Base-by-base conservation (phyloP, 1,140 invertebrate genomes). In the Nautilus pompilius region DNA sequence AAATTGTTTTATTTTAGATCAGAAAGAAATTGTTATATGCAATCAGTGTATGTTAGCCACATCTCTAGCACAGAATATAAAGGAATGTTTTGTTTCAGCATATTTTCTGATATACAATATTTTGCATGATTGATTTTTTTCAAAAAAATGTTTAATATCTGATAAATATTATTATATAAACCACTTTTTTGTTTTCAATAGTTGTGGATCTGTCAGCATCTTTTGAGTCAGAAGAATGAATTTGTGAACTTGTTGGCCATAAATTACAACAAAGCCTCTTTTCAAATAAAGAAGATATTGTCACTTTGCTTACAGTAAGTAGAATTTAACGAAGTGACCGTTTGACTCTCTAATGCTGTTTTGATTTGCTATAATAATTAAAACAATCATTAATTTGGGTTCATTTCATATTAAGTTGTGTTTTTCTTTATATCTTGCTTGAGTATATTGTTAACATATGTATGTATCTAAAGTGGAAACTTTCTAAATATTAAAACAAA, bases 151-250 rank as follows among this genome's bases (percentile, higher is more conserved):
- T 36, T 10, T 17, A 17, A 13, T 57, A 41, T 55, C 20, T 36
- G 34, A 57, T 26, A 17, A 5, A 13, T 62, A 20, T 55, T 15
- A 41, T 55, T 20, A 62, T 22, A 34, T 17, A 17, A 8, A 30
- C 20, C 17, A 33, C 1, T 5, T 10, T 6, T 48, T 51, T 57
- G 63, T 30, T 48, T 60, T 4, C 67, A 60, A 49, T 46, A 80
- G 79, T 68, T 75, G 34, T 75, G 71, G 67, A 53, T 78, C 8
- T 72, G 76, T 63, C 77, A 79, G 59, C 65, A 70, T 49, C 24
- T 78, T 6, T 66, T 81, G 3, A 75, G 73, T 28, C 65, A 73
- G 33, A 76, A 71, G 34, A 71, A 74, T 0, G 41, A 48, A 2
- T 71, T 75, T 46, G 28, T 78, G 4, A 33, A 60, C 4, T 65